Base-by-base conservation (phyloP, 2,797 vertebrate species). In the Falco biarmicus region DNA sequence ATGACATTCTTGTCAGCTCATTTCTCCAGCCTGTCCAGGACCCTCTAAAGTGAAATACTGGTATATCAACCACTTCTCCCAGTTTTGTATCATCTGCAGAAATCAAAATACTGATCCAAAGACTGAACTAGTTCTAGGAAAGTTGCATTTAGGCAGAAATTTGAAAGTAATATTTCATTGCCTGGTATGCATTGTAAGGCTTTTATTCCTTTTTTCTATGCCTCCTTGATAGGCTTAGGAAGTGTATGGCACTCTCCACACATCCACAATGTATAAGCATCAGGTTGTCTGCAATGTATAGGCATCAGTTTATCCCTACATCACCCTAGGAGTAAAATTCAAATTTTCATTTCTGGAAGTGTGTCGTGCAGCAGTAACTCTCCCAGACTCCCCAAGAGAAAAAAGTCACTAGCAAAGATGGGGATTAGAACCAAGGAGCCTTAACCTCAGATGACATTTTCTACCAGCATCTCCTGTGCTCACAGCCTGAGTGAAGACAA, bases 241-340 rank as follows among this genome's bases (percentile, higher is more conserved):
- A 60, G 13, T 37, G 13, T 53, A 68, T 11, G 4, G 17, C 60
- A 50, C 2, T 60, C 19, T 59, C 43, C 31, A 2, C 54, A 31
- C 20, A 5, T 53, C 10, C 0, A 0, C 32, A 85, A 14, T 16
- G 4, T 53, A 10, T 29, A 63, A 43, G 1, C 8, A 39, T 53
- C n/a, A 8, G 17, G 32, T 63, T 56, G 20, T 43, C 37, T 25
- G 14, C 43, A 50, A 26, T 15, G 8, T 51, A 12, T 32, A 51
- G 78, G 3, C 24, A 47, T 45, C 26, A 22, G 2, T 84, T 89
- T 73, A 57, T 61, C 14, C 10, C 41, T 29, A 31, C 6, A 32
- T 32, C 10, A 47, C 8, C 14, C 28, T 47, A 4, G 6, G 14
- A 88, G 13, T 21, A 86, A 84, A 92, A 90, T 41, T 50, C 31